Percentiles rank a stretch among this genome's conserved stretches.
Conservation (phyloP, 2,888 invertebrate species). For the Apeira syringaria region DNA sequence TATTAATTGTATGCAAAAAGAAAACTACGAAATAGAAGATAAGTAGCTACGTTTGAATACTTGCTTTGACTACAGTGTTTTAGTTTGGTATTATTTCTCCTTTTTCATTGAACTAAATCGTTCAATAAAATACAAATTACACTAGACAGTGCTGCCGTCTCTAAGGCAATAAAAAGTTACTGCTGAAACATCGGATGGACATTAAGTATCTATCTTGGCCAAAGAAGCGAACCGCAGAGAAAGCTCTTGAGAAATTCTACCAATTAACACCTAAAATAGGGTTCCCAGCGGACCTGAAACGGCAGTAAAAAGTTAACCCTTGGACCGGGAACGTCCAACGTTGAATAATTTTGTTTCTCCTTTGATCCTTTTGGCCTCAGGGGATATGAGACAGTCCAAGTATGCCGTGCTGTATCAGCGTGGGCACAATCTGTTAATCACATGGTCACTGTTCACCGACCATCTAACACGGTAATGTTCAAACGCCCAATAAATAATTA, state of each 20-base stretch:
- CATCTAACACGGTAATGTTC: no score
- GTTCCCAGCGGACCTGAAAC: slow-evolving; percentile 37
- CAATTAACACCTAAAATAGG: slow-evolving; percentile 41
- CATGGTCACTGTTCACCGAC: no score
- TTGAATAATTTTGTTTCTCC: slow-evolving; percentile 48
- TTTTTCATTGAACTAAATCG: slow-evolving; percentile 23
- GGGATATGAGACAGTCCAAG: slow-evolving; percentile 28
- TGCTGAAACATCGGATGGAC: slow-evolving; percentile 19
- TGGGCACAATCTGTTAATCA: slow-evolving; percentile 4
- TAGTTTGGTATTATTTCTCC: slow-evolving; percentile 20
- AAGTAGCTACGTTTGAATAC: slow-evolving; percentile 17
- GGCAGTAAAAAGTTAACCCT: slow-evolving; percentile 45
- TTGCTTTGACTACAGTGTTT: slow-evolving; percentile 17
- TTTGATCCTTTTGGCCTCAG: slow-evolving; percentile 47
- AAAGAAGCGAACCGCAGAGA: slow-evolving; percentile 19
- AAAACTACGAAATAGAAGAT: slow-evolving; percentile 5
- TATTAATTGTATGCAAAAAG: slow-evolving; percentile 6
- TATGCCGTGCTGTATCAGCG: slow-evolving; percentile 11
- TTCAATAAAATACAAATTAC: slow-evolving; percentile 22
- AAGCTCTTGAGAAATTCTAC: slow-evolving; percentile 35
- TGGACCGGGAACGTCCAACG: slow-evolving; percentile 42
- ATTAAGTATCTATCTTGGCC: slow-evolving; percentile 24
- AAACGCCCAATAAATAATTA: no score
- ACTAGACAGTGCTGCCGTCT: slow-evolving; percentile 18
- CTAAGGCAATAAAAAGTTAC: slow-evolving; percentile 20